Evolutionary conservation across 2,888 invertebrate genomes (phyloP).

Genomic region (Spilarctia lutea): DNA sequence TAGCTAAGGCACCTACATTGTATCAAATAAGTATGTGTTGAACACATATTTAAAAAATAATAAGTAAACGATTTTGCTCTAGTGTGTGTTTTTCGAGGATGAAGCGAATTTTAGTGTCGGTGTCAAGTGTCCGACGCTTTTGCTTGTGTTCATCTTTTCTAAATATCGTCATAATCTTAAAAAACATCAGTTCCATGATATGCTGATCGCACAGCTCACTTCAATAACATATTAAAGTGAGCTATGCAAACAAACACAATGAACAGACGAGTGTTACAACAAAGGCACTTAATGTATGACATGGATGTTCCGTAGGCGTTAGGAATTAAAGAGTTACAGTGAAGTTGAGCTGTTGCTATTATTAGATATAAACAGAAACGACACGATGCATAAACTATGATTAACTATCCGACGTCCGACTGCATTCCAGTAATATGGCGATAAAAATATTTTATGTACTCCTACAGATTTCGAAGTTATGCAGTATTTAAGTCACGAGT

Average conservation of each 20-base stretch:
- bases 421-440: conserved; percentile 4
- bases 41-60: too few relatives aligned
- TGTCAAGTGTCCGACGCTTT: too few relatives aligned
- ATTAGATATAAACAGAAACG: conserved; percentile 2
- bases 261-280: neutral
- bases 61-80: too few relatives aligned
- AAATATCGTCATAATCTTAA: neutral
- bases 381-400: conserved; percentile 7
- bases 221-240: neutral
- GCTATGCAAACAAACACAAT: neutral
- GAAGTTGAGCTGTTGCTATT: conserved; percentile 2
- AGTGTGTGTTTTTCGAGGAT: neutral
- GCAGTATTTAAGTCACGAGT: neutral
- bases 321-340: conserved; percentile 2
- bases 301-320: neutral
- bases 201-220: neutral
- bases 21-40: too few relatives aligned
- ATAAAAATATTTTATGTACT: neutral
- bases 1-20: too few relatives aligned
- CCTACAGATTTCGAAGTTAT: neutral
- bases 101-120: neutral
- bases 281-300: neutral
- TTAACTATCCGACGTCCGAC: neutral
- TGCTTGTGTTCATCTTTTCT: neutral
- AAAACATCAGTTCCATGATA: neutral